These are phyloP conservation scores for Microctenopoma steveboyesi DNA, from an alignment of 2,797 vertebrate genomes.

Conservation along the genomic window DNA sequence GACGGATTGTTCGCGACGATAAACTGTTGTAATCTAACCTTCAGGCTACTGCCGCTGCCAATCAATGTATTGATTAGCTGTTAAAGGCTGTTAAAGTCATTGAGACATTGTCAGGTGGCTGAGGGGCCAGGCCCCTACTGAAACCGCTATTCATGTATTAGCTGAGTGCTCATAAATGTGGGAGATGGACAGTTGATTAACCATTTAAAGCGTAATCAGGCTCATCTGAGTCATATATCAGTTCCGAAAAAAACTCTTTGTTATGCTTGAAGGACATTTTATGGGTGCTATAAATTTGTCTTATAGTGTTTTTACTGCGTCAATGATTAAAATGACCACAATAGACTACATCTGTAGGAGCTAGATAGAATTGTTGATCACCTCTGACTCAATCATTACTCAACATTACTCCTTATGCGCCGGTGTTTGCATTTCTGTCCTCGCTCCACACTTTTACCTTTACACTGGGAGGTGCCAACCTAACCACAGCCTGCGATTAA, in stretches of 20 bases:
- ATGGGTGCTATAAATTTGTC: conserved; percentile 24
- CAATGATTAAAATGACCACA: background rate
- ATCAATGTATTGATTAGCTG: conserved; percentile 65
- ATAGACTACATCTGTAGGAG: background rate
- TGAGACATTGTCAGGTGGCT: conserved; percentile 56
- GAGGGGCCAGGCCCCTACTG: conserved; percentile 37
- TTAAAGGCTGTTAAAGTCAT: conserved; percentile 57
- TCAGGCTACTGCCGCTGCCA: conserved; percentile 34
- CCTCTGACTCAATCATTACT: background rate
- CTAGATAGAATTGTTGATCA: conserved; percentile 24
- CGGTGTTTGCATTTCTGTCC: background rate
- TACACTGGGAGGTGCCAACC: background rate
- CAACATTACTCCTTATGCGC: background rate
- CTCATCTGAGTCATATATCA: conserved; percentile 23
- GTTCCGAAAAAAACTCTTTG: conserved; percentile 1
- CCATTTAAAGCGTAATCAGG: conserved; percentile 45
- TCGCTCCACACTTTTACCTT: background rate
- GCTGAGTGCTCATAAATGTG: conserved; percentile 28
- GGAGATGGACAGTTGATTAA: conserved; percentile 31
- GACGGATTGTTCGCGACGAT: conserved; percentile 35
- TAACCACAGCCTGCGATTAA: no score
- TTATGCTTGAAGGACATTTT: conserved; percentile 3
- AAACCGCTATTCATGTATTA: conserved; percentile 48
- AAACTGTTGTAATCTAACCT: conserved; percentile 46
- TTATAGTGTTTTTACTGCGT: conserved; percentile 2